These are phyloP conservation scores for Idris sp. DNA, from an alignment of 1,140 invertebrate genomes.

Conservation along the genomic window DNA sequence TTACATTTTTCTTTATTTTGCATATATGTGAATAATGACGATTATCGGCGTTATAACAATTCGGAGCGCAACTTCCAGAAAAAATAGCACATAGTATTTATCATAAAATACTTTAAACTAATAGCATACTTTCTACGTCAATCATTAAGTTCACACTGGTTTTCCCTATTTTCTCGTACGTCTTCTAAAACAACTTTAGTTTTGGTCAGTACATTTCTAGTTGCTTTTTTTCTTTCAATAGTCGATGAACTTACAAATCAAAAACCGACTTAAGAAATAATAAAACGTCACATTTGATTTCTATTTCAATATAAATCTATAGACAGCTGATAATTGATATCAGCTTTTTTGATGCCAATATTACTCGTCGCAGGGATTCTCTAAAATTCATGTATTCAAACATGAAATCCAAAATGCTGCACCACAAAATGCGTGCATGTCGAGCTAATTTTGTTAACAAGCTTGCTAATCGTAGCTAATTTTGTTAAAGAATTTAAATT, in stretches of 20 bases:
- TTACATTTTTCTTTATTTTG: constrained; percentile 32
- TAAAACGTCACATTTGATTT: constrained; percentile 2
- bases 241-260: constrained; percentile 54
- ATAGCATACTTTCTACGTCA: constrained; percentile 51
- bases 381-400: no score
- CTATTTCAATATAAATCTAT: constrained; percentile 11
- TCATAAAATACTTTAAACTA: constrained; percentile 76
- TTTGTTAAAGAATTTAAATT: constrained; percentile 31
- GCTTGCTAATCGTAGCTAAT: constrained; percentile 37
- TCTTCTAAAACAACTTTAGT: constrained; percentile 62
- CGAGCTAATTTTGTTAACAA: constrained; percentile 33
- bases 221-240: constrained; percentile 38
- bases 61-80: constrained; percentile 74
- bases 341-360: not conserved
- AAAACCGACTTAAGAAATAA: constrained; percentile 56
- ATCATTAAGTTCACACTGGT: constrained; percentile 46
- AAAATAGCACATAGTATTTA: constrained; percentile 72
- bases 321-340: not conserved
- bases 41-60: constrained; percentile 69
- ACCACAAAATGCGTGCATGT: constrained; percentile 1
- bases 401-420: constrained; percentile 16
- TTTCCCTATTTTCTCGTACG: constrained; percentile 49
- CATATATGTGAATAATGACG: constrained; percentile 53
- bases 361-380: not conserved
- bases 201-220: constrained; percentile 59